phyloP scores from a whole-genome alignment of 2,113 vertebrate species.

The Elaphurus davidianus region DNA sequence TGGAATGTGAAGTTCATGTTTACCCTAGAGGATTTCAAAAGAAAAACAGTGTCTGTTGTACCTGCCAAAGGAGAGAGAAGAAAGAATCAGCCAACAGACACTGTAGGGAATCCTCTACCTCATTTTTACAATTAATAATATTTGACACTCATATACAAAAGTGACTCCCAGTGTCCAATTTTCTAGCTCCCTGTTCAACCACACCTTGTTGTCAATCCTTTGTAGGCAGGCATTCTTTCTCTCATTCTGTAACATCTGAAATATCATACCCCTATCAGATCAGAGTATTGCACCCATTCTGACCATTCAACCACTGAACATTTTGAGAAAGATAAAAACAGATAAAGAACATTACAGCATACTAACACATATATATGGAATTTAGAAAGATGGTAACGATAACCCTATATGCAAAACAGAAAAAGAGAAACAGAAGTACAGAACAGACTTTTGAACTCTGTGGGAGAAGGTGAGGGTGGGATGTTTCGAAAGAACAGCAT shows the following conservation, averaged over 20 bases:
- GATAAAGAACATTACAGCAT: neutral
- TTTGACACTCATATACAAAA: neutral
- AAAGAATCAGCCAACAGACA: neutral
- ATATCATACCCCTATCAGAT: neutral
- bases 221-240: neutral
- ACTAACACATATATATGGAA: no score
- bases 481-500: no score
- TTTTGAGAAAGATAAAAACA: neutral
- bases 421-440: no score
- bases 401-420: no score
- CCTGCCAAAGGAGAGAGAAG: neutral
- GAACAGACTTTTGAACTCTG: no score
- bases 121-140: neutral
- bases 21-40: neutral
- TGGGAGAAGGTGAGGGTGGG: no score
- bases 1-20: neutral
- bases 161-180: neutral
- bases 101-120: neutral
- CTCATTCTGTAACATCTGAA: neutral
- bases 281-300: neutral
- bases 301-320: neutral
- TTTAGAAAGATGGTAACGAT: no score
- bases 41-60: neutral
- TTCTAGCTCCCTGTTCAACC: neutral
- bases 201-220: neutral